Evolutionary conservation across 2,113 vertebrate species (phyloP).

Genomic region (Eudyptes chrysolophus): DNA sequence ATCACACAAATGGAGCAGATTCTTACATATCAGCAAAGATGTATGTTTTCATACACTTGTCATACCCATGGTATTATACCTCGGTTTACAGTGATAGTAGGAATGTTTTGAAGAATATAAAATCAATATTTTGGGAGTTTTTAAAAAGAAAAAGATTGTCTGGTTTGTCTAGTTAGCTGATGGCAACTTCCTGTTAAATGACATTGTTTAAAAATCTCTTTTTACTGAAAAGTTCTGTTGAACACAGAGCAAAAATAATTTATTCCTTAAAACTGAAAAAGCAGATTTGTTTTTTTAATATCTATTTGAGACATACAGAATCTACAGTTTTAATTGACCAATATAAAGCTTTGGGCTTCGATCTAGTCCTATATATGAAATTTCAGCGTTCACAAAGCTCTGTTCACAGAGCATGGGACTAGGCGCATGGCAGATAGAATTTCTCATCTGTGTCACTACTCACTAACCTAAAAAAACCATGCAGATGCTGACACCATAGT

Average conservation of each 20-base stretch:
- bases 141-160: neutral
- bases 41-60: neutral
- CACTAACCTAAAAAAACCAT: neutral
- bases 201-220: neutral
- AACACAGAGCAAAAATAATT: neutral
- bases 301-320: neutral
- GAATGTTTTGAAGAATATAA: neutral
- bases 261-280: neutral
- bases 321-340: neutral
- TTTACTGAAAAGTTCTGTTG: neutral
- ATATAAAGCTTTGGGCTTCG: neutral
- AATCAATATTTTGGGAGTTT: neutral
- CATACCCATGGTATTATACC: neutral
- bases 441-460: neutral
- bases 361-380: neutral
- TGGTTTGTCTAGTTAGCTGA: neutral
- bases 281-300: neutral
- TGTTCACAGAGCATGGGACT: neutral
- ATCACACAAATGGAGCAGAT: neutral
- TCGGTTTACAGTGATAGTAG: neutral
- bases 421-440: neutral
- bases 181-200: neutral
- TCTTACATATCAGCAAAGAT: neutral
- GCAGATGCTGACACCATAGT: neutral
- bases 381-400: neutral